Evolutionary conservation across 2,888 invertebrate genomes (phyloP), one percentile per base, ranked within the genome.

Genomic region (Papilio elwesi): DNA sequence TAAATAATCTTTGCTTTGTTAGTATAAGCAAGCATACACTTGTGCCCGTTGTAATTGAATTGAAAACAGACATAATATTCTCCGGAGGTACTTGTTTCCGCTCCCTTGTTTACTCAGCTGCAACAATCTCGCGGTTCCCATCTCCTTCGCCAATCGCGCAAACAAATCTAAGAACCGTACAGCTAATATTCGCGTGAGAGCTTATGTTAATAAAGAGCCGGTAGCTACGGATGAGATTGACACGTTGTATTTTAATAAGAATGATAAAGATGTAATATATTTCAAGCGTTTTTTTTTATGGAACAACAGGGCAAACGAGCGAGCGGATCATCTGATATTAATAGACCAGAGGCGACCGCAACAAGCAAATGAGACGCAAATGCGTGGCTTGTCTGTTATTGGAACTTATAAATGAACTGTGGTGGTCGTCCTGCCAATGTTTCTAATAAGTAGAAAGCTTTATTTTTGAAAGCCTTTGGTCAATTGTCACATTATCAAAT

Each of bases 1-100:
- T 38, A 59, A 59, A 62, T 15, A 15, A 62, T 62, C 43, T 9
- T 9, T 43, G 43, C 6, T 9, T 62, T 43, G 43, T 62, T 62
- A 62, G 59, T 43, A 62, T 26, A 51, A 65, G 51, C 48, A 36
- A 38, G 52, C 49, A 65, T 36, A 65, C 51, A 65, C 36, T n/a
- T 26, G 15, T 47, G 57, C 43, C 51, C 51, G n/a, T 49, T 49
- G 55, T 63, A 73, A 73, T 73, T 69, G 68, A 64, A 69, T 64
- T 55, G 68, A 49, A 69, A 73, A 65, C 65, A 73, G 72, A 68
- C 43, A 65, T 73, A 73, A 73, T 51, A 52, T 72, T 72, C 53
- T 36, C 55, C 8, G 43, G 65, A 15, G 55, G 68, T 73, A 69
- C 69, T 69, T 65, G 64, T 73, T 73, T 48, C 68, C 57, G 55